A percentile compares a stretch with the other conserved stretches of the same genome.
Evolutionary conservation across 2,113 vertebrate species (phyloP).

Genomic region (Mus pahari): DNA sequence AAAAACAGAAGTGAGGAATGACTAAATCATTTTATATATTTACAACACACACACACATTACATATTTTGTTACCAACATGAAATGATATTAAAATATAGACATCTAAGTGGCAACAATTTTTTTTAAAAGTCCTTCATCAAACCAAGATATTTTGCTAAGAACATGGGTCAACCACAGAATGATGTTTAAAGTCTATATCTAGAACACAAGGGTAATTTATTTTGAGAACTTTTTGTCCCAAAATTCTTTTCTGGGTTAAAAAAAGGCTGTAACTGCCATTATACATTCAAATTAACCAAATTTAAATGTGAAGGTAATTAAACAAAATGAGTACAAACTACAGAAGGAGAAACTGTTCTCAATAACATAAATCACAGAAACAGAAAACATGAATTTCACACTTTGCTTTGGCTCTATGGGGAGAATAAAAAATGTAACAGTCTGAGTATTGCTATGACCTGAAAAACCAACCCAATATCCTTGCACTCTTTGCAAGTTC

Average conservation of each 20-base stretch:
- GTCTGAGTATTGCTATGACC: neutral
- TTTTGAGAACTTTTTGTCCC: slow-evolving; percentile 28
- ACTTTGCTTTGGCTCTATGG: neutral
- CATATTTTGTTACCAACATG: neutral
- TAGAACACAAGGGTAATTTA: neutral
- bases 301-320: slow-evolving; percentile 61
- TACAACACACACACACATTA: neutral
- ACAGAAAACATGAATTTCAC: neutral
- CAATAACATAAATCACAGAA: neutral
- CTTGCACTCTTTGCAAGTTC: neutral
- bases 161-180: neutral
- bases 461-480: neutral
- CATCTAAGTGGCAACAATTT: neutral
- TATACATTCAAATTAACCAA: slow-evolving; percentile 59
- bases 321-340: slow-evolving; percentile 38
- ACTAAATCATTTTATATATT: neutral
- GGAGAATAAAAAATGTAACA: neutral
- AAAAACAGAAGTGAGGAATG: neutral
- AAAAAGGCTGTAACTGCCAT: neutral
- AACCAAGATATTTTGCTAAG: neutral
- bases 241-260: neutral
- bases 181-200: neutral
- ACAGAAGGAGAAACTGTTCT: neutral
- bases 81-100: neutral
- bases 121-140: neutral